Conservation (phyloP, 2,113 vertebrate species). For the Anser cygnoides region DNA sequence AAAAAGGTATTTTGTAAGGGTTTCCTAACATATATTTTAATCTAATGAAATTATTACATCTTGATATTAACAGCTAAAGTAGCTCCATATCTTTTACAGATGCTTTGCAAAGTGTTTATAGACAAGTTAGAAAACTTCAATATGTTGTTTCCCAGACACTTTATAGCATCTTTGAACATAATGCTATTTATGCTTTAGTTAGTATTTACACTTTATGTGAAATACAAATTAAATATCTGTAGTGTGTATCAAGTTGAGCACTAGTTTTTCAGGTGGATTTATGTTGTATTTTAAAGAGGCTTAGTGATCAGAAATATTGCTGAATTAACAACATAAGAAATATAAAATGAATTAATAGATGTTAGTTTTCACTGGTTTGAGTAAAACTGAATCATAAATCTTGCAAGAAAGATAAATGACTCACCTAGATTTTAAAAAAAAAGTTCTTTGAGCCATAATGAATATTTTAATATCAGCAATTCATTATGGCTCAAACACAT, state of each 20-base stretch:
- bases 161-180: neutral
- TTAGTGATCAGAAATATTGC: neutral
- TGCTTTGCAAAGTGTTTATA: neutral
- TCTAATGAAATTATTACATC: neutral
- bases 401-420: conserved; percentile 54
- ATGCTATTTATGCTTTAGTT: neutral
- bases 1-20: neutral
- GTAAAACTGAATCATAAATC: conserved; percentile 55
- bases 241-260: neutral
- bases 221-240: conserved; percentile 1
- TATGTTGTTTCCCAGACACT: neutral
- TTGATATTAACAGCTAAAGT: neutral
- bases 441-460: conserved; percentile 45
- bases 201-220: neutral
- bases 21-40: neutral
- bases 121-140: neutral
- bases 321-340: conserved; percentile 31
- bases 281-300: neutral
- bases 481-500: conserved; percentile 61
- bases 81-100: neutral
- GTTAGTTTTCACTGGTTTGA: conserved; percentile 10
- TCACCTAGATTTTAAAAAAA: conserved; percentile 47
- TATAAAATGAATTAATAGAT: conserved; percentile 20
- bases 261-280: neutral
- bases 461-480: conserved; percentile 69